phyloP scores from a whole-genome alignment of 2,113 vertebrate species.

The Himantopus leucocephalus region DNA sequence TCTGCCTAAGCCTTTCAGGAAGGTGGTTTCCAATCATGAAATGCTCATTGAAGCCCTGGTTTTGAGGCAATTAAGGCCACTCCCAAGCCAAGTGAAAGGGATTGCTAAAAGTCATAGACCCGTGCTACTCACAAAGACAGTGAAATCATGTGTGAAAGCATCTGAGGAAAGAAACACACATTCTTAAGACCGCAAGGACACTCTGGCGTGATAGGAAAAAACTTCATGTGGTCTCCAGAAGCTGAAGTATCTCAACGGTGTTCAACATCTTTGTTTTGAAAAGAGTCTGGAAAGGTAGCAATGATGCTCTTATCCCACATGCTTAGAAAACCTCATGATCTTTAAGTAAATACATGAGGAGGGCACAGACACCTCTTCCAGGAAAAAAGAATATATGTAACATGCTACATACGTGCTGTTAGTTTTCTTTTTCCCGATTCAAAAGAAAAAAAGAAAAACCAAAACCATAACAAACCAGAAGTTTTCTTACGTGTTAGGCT shows the following conservation, averaged over 20 bases:
- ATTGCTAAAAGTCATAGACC: neutral
- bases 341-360: neutral
- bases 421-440: neutral
- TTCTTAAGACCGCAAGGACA: neutral
- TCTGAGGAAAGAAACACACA: neutral
- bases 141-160: neutral
- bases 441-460: neutral
- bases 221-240: neutral
- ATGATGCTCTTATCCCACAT: neutral
- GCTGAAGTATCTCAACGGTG: neutral
- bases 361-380: neutral
- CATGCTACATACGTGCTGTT: fast-evolving
- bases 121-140: neutral
- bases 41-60: neutral
- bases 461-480: neutral
- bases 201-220: neutral
- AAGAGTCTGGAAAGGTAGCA: neutral
- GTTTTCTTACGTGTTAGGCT: neutral
- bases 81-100: neutral
- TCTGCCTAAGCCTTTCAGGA: neutral
- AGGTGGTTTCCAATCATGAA: neutral
- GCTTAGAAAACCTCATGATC: neutral
- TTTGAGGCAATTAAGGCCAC: neutral
- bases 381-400: neutral
- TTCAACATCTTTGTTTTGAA: neutral